These are phyloP conservation scores for Acleris cristana DNA, from an alignment of 2,888 invertebrate genomes.

Conservation along the genomic window DNA sequence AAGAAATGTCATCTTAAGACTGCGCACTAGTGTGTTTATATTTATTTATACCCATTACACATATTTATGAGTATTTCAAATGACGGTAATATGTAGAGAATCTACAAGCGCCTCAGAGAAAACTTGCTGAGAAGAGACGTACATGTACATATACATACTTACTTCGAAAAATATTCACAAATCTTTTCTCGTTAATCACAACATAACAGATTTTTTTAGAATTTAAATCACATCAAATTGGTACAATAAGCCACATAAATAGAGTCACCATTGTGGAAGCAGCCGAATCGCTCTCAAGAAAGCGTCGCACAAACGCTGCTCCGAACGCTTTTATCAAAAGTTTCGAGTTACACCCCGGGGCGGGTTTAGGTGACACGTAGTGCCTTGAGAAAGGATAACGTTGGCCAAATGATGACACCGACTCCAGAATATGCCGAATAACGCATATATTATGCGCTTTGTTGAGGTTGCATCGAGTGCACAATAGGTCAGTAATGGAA, in stretches of 20 bases:
- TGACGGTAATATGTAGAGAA: too few species aligned
- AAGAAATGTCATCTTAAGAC: too few species aligned
- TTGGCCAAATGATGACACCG: constrained; percentile 7
- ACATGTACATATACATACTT: too few species aligned
- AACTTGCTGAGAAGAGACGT: too few species aligned
- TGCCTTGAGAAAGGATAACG: constrained; percentile 9
- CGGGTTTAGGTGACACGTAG: constrained; percentile 37
- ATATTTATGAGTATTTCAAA: too few species aligned
- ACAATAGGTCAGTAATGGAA: background rate
- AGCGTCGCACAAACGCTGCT: constrained; percentile 41
- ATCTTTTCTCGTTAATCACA: too few species aligned
- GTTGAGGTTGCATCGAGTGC: background rate
- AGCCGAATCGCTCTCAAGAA: constrained; percentile 42
- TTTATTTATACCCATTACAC: too few species aligned
- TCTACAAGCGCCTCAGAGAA: too few species aligned
- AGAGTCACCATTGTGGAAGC: constrained; percentile 40
- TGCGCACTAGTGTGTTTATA: too few species aligned
- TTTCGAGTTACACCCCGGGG: constrained; percentile 51
- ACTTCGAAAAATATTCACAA: too few species aligned
- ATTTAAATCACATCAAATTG: background rate
- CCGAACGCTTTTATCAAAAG: constrained; percentile 57
- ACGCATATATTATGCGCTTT: background rate
- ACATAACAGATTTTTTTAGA: too few species aligned
- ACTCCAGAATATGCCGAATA: constrained; percentile 4
- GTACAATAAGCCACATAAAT: background rate